phyloP scores from a whole-genome alignment of 2,888 invertebrate genomes.

The Merodon equestris region DNA sequence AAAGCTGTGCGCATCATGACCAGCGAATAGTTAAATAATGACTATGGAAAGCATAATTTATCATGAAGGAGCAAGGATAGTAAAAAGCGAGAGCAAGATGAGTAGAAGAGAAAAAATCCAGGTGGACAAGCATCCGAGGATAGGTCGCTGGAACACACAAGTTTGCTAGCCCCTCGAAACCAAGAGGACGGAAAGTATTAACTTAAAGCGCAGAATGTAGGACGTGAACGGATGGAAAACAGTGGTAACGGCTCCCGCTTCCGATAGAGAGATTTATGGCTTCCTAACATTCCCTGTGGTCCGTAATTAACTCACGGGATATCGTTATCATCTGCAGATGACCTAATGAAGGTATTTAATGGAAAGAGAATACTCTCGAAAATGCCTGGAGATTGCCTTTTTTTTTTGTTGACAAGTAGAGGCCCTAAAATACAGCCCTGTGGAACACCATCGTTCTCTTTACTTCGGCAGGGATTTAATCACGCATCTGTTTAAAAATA shows the following conservation, averaged over 20 bases:
- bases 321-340: slow-evolving; percentile 10
- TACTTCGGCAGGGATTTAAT: too few relatives aligned
- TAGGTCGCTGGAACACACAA: too few relatives aligned
- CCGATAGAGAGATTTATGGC: slow-evolving; percentile 47
- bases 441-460: too few relatives aligned
- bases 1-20: slow-evolving; percentile 25
- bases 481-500: too few relatives aligned
- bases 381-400: too few relatives aligned
- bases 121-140: too few relatives aligned
- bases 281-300: slow-evolving; percentile 1
- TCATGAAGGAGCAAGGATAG: slow-evolving; percentile 7
- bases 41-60: slow-evolving; percentile 39
- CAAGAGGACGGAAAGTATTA: too few relatives aligned
- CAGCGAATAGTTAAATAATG: slow-evolving; percentile 32
- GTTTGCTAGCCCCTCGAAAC: too few relatives aligned
- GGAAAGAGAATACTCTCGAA: not conserved
- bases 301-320: slow-evolving; percentile 31
- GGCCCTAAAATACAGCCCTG: too few relatives aligned
- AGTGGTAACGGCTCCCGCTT: slow-evolving; percentile 26
- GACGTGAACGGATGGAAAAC: slow-evolving; percentile 6
- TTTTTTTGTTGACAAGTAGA: too few relatives aligned
- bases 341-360: slow-evolving; percentile 9
- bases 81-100: too few relatives aligned
- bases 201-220: too few relatives aligned
- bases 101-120: not conserved